These are phyloP conservation scores for Zosterops hypoxanthus DNA, from an alignment of 2,113 vertebrate species.

Conservation along the genomic window DNA sequence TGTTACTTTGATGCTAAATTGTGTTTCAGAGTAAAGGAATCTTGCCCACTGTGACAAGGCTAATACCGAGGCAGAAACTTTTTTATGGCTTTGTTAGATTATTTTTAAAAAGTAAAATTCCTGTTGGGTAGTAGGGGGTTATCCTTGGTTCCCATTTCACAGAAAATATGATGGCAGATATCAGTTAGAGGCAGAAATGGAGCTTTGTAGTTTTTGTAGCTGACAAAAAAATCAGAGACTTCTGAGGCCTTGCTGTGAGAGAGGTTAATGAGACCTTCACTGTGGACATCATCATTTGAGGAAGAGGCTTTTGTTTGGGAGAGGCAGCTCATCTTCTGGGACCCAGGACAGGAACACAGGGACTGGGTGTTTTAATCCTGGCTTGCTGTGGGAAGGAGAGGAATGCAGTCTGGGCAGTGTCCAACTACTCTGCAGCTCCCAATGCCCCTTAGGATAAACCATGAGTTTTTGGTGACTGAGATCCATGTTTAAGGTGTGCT, in stretches of 20 bases:
- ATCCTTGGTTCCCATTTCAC: neutral
- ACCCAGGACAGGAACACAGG: neutral
- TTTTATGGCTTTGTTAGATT: neutral
- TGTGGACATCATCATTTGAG: neutral
- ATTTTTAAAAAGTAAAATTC: neutral
- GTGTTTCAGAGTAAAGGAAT: neutral
- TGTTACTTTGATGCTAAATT: neutral
- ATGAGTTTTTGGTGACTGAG: neutral
- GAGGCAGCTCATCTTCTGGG: neutral
- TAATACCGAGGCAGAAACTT: conserved; percentile 45
- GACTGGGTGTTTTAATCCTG: neutral
- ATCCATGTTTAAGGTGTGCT: neutral
- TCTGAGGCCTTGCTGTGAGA: neutral
- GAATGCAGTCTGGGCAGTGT: neutral
- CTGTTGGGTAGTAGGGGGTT: neutral
- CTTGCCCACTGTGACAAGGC: neutral
- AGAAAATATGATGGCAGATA: neutral
- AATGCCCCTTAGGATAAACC: neutral
- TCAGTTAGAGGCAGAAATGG: neutral
- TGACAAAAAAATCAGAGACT: neutral
- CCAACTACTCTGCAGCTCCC: neutral
- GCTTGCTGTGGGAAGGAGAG: neutral
- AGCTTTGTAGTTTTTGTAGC: neutral
- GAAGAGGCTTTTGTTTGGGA: neutral
- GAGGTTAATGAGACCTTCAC: neutral